Conservation (phyloP, 2,888 invertebrate species). For the Hypomecis punctinalis region DNA sequence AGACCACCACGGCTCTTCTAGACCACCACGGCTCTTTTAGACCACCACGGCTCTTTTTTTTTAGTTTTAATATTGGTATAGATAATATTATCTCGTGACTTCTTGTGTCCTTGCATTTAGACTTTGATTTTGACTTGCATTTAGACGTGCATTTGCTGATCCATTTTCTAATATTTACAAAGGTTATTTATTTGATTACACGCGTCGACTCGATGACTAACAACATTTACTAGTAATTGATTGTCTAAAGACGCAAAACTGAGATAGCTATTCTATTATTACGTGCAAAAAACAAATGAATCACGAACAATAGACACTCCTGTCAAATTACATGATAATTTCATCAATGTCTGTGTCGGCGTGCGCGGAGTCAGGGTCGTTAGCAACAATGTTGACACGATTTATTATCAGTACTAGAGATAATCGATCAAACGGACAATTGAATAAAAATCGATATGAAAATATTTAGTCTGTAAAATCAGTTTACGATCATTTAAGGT, state of each 20-base stretch:
- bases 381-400: constrained; percentile 36
- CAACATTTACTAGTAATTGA: not conserved
- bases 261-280: not conserved
- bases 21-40: too few species aligned
- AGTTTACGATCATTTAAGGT: too few species aligned
- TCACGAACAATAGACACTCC: constrained; percentile 25
- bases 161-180: not conserved
- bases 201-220: not conserved
- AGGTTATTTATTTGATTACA: not conserved
- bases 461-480: too few species aligned
- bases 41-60: too few species aligned
- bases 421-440: not conserved
- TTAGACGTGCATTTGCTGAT: too few species aligned
- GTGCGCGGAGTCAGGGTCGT: constrained; percentile 26
- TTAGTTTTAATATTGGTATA: too few species aligned
- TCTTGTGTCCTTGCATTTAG: too few species aligned
- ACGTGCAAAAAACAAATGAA: constrained; percentile 21
- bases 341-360: constrained; percentile 25
- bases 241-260: constrained; percentile 13
- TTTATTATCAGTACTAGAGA: constrained; percentile 20
- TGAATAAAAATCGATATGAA: too few species aligned
- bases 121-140: too few species aligned
- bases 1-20: too few species aligned
- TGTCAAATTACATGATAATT: constrained; percentile 32
- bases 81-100: too few species aligned